These are phyloP conservation scores for Formica aserva DNA, from an alignment of 2,888 invertebrate genomes.

Conservation along the genomic window DNA sequence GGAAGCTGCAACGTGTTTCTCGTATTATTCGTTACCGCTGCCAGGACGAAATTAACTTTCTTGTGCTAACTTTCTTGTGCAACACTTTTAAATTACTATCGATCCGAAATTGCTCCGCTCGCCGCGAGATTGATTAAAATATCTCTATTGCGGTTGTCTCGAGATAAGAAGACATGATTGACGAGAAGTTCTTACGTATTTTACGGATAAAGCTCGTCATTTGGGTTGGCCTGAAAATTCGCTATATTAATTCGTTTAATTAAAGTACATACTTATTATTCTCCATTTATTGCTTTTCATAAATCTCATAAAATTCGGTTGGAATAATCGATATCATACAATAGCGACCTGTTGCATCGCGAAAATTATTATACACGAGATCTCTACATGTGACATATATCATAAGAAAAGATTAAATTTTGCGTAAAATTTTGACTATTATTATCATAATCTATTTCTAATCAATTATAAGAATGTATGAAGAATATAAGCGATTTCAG, in stretches of 20 bases:
- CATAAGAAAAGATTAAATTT: background rate
- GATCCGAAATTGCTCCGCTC: slow-evolving; percentile 26
- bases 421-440: background rate
- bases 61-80: slow-evolving; percentile 56
- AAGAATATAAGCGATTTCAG: background rate
- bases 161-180: background rate
- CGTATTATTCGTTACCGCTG: slow-evolving; percentile 18
- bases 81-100: slow-evolving; percentile 43
- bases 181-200: background rate
- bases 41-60: slow-evolving; percentile 60
- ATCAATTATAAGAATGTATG: background rate
- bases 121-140: slow-evolving; percentile 38
- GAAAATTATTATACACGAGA: background rate
- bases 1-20: slow-evolving; percentile 33
- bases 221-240: background rate
- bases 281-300: background rate
- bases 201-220: background rate
- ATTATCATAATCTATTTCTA: background rate
- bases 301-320: background rate
- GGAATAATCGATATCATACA: background rate
- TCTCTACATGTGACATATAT: background rate
- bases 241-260: slow-evolving; percentile 11
- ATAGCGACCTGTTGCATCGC: background rate
- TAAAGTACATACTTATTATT: background rate
- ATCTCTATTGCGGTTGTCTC: background rate